Evolutionary conservation across 2,888 invertebrate species (phyloP).

Genomic region (Phania funesta): DNA sequence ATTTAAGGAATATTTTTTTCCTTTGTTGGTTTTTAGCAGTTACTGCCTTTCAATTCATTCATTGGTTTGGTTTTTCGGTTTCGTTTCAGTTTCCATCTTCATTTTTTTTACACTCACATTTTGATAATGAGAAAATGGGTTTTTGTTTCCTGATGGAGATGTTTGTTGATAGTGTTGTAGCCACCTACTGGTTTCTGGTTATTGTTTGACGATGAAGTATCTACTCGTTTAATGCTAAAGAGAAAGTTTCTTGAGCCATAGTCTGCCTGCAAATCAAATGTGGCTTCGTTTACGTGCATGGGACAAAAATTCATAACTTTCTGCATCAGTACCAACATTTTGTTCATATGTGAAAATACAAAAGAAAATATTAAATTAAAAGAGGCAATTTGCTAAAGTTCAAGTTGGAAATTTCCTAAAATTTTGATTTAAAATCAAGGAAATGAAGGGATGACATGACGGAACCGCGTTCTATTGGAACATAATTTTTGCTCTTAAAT

Average conservation of each 20-base stretch:
- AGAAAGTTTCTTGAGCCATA: not conserved
- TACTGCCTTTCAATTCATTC: slow-evolving; percentile 54
- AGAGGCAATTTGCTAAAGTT: not conserved
- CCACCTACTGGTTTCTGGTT: slow-evolving; percentile 51
- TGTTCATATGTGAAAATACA: not conserved
- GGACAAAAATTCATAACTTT: not conserved
- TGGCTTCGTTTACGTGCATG: not conserved
- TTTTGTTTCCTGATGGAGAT: slow-evolving; percentile 22
- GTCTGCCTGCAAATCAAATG: not conserved
- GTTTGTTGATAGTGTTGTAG: slow-evolving; percentile 4
- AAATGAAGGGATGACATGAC: not conserved
- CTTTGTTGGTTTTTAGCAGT: slow-evolving; percentile 11
- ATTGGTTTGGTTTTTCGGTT: slow-evolving; percentile 43
- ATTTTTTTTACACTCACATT: slow-evolving; percentile 34
- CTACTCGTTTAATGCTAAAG: slow-evolving; percentile 21
- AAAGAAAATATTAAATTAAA: not conserved
- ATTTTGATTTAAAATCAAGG: slow-evolving; percentile 5
- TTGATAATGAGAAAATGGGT: slow-evolving; percentile 45
- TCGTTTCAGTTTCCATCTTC: slow-evolving; percentile 15
- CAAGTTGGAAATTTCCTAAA: not conserved
- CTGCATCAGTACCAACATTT: not conserved
- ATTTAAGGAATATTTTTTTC: not conserved
- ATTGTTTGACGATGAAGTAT: not conserved
- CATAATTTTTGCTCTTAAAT: too few species aligned
- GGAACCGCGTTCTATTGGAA: not conserved